Evolutionary conservation across 2,888 invertebrate genomes (phyloP).

Genomic region (Conchocele bisecta): DNA sequence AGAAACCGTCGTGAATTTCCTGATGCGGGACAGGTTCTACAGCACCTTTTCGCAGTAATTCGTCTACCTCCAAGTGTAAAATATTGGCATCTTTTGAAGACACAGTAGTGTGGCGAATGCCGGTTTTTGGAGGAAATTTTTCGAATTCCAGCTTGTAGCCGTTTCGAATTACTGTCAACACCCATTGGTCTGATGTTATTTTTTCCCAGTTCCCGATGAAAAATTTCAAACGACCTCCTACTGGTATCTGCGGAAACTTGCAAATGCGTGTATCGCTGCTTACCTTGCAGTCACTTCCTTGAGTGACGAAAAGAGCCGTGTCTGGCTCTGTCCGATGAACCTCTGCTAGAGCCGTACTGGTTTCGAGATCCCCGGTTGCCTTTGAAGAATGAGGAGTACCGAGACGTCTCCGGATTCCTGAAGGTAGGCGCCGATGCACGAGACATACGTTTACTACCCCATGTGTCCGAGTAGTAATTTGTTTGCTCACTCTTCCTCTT

Average conservation of each 20-base stretch:
- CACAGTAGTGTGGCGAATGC: constrained; percentile 19
- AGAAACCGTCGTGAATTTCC: constrained; percentile 31
- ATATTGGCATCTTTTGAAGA: constrained; percentile 5
- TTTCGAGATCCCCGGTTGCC: no score
- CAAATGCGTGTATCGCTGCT: no score
- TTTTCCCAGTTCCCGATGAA: constrained; percentile 14
- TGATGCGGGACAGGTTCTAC: constrained; percentile 25
- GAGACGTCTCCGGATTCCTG: no score
- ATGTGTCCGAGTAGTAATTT: no score
- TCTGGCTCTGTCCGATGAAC: constrained; percentile 20
- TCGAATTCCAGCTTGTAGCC: constrained; percentile 28
- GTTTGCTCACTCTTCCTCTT: no score
- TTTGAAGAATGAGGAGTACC: no score
- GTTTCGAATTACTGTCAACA: constrained; percentile 13
- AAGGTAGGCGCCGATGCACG: no score
- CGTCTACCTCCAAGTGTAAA: constrained; percentile 36
- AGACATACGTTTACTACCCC: no score
- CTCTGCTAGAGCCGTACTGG: no score
- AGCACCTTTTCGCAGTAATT: constrained; percentile 29
- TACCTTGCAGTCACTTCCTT: constrained; percentile 16
- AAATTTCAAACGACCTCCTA: constrained; percentile 30
- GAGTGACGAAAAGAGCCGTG: constrained; percentile 23
- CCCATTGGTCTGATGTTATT: constrained; percentile 40
- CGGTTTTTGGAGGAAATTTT: constrained; percentile 21
- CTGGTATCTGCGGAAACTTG: constrained; percentile 45